Base-by-base conservation (phyloP, 2,888 invertebrate species). In the Smittia sp. region DNA sequence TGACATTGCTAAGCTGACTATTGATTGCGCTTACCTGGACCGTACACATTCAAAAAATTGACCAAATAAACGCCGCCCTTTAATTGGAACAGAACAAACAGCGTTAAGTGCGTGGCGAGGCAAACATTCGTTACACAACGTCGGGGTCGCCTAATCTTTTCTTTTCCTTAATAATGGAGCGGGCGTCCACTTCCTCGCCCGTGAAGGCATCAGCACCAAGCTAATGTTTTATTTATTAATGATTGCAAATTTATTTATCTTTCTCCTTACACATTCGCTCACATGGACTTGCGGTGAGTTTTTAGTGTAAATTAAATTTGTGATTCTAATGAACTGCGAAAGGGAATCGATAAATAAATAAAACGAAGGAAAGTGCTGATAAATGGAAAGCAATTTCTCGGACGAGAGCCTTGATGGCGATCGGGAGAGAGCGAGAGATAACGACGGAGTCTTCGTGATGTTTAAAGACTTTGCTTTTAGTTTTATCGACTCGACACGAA, bases 31-130 rank as follows among this genome's bases (percentile, higher is more conserved):
- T 72, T 62, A 72, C 58, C 92, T 0, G 94, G 94, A 0, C 94
- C 94, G 80, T 93, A 95, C 22, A 91, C 90, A 83, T 94, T 94
- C 75, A 95, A 85, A 77, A 95, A 86, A 79, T 93, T 92, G 25
- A 95, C 93, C 78, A 95, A 85, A 81, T 92, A 92, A 74, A 92
- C 91, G 2, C 95, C 95, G 46, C 94, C 94, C 93, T 94, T 62
- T 39, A 72, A 72, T 58, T 65, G 65, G 32, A 65, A 24, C 25
- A 65, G 25, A 27, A 27, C 11, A 65, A 32, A 65, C n/a, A 65
- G 7, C 20, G 22, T 7, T 58, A 22, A 24, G 68, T 68, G 68
- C 39, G 20, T 46, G 25, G 38, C 20, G 18, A 46, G 22, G 65
- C 32, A 27, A 65, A 65, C 32, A 65, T 32, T 65, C 13, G 32